Evolutionary conservation across 2,888 invertebrate genomes (phyloP).

Genomic region (Acholoe squamosa): DNA sequence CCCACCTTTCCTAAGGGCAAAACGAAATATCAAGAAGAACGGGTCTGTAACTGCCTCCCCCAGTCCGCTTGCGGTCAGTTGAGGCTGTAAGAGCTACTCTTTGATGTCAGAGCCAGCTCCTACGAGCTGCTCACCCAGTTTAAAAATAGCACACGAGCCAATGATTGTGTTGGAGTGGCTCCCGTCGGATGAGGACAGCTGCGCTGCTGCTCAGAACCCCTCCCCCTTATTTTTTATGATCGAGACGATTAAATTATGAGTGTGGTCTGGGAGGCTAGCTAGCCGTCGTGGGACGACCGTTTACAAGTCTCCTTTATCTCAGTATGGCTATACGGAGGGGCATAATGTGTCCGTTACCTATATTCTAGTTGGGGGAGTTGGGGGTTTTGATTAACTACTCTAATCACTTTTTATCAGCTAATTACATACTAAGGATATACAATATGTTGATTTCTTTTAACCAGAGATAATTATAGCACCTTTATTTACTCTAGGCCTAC

Average conservation of each 20-base stretch:
- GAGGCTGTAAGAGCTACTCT: background rate
- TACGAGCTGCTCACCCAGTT: conserved; percentile 26
- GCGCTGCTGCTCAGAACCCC: background rate
- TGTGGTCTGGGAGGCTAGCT: background rate
- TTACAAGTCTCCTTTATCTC: no score
- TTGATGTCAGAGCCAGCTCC: conserved; percentile 4
- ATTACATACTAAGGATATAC: no score
- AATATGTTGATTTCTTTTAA: no score
- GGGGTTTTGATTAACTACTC: no score
- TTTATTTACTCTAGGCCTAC: no score
- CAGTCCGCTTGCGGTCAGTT: background rate
- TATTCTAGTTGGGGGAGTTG: no score
- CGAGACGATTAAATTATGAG: conserved; percentile 13
- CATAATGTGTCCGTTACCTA: no score
- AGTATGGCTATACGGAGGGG: no score
- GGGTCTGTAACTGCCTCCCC: background rate
- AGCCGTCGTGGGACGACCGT: background rate
- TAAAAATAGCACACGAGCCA: conserved; percentile 32
- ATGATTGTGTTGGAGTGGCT: conserved; percentile 42
- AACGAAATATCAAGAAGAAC: background rate
- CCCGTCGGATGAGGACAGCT: conserved; percentile 30
- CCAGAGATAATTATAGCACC: no score
- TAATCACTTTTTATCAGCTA: no score
- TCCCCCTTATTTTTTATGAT: conserved; percentile 7
- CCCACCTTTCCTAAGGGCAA: background rate